Percentiles rank a stretch among this genome's conserved stretches.
Evolutionary conservation across 2,797 vertebrate species (phyloP).

Genomic region (Pristis pectinata): DNA sequence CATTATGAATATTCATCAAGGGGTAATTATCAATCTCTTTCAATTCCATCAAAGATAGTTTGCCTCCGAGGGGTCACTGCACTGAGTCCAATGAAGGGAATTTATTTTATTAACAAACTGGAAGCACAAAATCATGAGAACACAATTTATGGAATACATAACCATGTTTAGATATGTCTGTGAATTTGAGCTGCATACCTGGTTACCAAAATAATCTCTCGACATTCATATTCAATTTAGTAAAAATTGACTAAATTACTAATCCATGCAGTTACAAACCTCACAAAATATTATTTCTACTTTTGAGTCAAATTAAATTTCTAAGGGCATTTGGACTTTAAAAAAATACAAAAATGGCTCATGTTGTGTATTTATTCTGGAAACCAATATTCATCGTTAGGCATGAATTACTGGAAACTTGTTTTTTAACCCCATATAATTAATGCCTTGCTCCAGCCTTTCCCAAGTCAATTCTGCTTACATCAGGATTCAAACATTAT

Average conservation of each 20-base stretch:
- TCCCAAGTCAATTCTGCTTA: background rate
- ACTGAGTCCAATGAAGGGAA: slow-evolving; percentile 31
- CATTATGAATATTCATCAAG: slow-evolving; percentile 56
- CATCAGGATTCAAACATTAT: background rate
- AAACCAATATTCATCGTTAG: background rate
- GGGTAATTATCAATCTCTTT: slow-evolving; percentile 50
- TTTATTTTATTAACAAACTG: slow-evolving; percentile 33
- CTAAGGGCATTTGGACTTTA: background rate
- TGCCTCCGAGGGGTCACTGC: slow-evolving; percentile 33
- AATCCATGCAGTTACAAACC: background rate
- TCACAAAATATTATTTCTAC: background rate
- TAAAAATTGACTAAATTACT: background rate
- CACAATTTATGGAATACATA: slow-evolving; percentile 16
- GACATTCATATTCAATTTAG: background rate
- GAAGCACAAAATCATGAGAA: slow-evolving; percentile 22
- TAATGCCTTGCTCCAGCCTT: background rate
- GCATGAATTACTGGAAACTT: background rate
- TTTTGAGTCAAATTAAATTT: background rate
- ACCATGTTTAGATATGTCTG: background rate
- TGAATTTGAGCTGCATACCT: background rate
- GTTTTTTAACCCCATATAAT: background rate
- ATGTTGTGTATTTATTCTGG: background rate
- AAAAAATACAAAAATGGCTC: background rate
- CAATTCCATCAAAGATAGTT: slow-evolving; percentile 38
- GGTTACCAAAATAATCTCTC: background rate